phyloP scores from a whole-genome alignment of 2,888 invertebrate genomes.

The Cyclophora punctaria region DNA sequence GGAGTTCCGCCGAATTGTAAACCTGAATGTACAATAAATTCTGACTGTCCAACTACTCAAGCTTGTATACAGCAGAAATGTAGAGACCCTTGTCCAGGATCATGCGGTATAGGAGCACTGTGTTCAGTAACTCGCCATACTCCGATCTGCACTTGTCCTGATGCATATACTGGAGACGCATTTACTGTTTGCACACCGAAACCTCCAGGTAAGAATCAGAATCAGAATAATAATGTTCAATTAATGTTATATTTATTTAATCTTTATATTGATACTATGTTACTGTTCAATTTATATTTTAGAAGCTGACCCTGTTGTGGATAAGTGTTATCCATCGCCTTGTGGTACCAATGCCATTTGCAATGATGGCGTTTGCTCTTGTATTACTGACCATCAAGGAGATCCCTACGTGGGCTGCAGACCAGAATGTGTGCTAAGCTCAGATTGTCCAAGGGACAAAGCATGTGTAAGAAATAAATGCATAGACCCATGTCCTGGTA shows the following conservation, averaged over 20 bases:
- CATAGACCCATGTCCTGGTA: slow-evolving; percentile 80
- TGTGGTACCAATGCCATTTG: slow-evolving; percentile 79
- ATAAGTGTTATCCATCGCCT: slow-evolving; percentile 77
- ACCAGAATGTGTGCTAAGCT: slow-evolving; percentile 81
- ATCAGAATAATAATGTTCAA: slow-evolving; percentile 16
- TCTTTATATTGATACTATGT: too few species aligned
- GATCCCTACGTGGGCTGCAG: slow-evolving; percentile 81
- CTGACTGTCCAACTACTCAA: slow-evolving; percentile 79
- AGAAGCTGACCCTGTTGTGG: slow-evolving; percentile 39
- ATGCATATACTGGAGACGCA: slow-evolving; percentile 80
- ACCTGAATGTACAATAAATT: slow-evolving; percentile 82
- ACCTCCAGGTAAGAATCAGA: slow-evolving; percentile 44
- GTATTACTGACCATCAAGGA: slow-evolving; percentile 77
- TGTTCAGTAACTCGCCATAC: slow-evolving; percentile 81
- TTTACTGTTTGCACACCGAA: slow-evolving; percentile 71
- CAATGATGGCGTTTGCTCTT: slow-evolving; percentile 74
- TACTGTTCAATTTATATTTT: slow-evolving; percentile 3
- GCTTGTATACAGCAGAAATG: slow-evolving; percentile 84
- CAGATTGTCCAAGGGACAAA: slow-evolving; percentile 78
- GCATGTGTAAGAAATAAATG: slow-evolving; percentile 82
- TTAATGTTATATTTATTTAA: too few species aligned
- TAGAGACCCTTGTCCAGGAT: slow-evolving; percentile 81
- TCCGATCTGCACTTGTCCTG: slow-evolving; percentile 83
- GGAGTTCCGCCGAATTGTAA: slow-evolving; percentile 80
- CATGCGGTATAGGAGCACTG: slow-evolving; percentile 78